phyloP scores from a whole-genome alignment of 2,797 vertebrate genomes.

The Bryconaethiops microstoma region DNA sequence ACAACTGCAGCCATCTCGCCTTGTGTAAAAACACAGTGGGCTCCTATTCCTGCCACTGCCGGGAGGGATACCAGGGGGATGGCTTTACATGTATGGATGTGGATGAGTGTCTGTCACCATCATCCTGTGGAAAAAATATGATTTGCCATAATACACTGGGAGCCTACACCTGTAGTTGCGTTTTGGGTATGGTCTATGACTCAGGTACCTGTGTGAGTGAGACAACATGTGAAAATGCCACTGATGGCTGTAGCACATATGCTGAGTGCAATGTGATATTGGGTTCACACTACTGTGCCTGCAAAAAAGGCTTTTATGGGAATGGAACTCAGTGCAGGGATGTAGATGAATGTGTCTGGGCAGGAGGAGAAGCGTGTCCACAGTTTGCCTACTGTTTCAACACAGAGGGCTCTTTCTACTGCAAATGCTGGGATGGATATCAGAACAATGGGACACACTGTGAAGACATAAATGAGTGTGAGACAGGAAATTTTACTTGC shows the following conservation, averaged over 20 bases:
- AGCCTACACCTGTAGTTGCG: slow-evolving; percentile 76
- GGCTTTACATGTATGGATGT: slow-evolving; percentile 77
- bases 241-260: slow-evolving; percentile 64
- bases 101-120: slow-evolving; percentile 74
- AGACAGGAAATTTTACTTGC: slow-evolving; percentile 70
- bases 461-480: slow-evolving; percentile 79
- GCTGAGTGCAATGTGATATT: slow-evolving; percentile 69
- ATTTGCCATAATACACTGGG: slow-evolving; percentile 77
- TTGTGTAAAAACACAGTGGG: slow-evolving; percentile 76
- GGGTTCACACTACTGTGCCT: slow-evolving; percentile 79
- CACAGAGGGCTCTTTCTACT: slow-evolving; percentile 77
- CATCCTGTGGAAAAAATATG: slow-evolving; percentile 72
- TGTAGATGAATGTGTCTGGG: slow-evolving; percentile 74
- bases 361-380: slow-evolving; percentile 62
- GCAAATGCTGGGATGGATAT: slow-evolving; percentile 80
- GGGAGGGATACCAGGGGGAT: slow-evolving; percentile 75
- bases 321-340: slow-evolving; percentile 78
- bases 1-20: slow-evolving; percentile 77
- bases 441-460: slow-evolving; percentile 72
- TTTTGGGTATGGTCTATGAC: slow-evolving; percentile 65
- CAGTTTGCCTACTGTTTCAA: slow-evolving; percentile 76
- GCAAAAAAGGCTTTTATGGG: slow-evolving; percentile 75
- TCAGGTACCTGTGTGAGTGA: slow-evolving; percentile 75
- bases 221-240: slow-evolving; percentile 70
- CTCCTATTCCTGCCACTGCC: slow-evolving; percentile 79